These are phyloP conservation scores for Anarrhichthys ocellatus DNA, from an alignment of 2,113 vertebrate species.

Conservation along the genomic window DNA sequence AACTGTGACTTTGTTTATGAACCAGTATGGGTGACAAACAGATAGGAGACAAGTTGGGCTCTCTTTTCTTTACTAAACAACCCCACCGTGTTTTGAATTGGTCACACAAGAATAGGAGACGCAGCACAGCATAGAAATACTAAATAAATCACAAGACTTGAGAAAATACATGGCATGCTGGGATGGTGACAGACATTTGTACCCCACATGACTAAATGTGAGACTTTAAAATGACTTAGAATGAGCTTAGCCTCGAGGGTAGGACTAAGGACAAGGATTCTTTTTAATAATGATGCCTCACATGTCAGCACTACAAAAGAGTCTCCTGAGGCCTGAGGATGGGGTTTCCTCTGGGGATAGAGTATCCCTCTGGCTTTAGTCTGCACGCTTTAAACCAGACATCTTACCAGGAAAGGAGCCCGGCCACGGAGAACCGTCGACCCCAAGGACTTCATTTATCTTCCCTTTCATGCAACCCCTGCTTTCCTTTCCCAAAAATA, in stretches of 20 bases:
- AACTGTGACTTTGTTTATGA: conserved; percentile 18
- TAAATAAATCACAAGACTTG: conserved; percentile 20
- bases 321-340: conserved; percentile 68
- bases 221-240: conserved; percentile 12
- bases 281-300: conserved; percentile 62
- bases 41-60: conserved; percentile 50
- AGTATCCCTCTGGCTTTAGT: conserved; percentile 61
- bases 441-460: conserved; percentile 37
- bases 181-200: neutral
- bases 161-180: neutral
- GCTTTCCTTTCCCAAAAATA: neutral
- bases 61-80: conserved; percentile 64
- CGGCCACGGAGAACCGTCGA: neutral
- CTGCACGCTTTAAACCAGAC: conserved; percentile 46
- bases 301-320: conserved; percentile 73
- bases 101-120: conserved; percentile 40
- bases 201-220: neutral
- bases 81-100: conserved; percentile 17
- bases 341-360: conserved; percentile 75
- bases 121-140: conserved; percentile 27
- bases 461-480: neutral
- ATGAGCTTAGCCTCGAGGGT: conserved; percentile 20
- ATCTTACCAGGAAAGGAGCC: conserved; percentile 8
- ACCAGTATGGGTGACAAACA: conserved; percentile 30
- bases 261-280: conserved; percentile 51